phyloP scores from a whole-genome alignment of 2,797 vertebrate genomes.

The Schizopygopsis pylzovi region DNA sequence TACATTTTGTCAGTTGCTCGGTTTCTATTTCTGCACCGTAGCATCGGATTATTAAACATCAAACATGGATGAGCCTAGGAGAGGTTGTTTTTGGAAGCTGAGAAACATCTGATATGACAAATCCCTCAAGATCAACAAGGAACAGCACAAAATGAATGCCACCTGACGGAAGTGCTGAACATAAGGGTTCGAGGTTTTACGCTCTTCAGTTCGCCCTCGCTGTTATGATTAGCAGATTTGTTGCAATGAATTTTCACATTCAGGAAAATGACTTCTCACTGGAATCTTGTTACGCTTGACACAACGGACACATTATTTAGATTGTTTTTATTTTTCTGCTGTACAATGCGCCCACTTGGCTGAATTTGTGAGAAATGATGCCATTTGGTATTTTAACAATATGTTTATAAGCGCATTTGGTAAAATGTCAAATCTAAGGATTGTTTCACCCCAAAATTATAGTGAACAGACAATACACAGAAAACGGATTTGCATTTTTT shows the following conservation, averaged over 20 bases:
- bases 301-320: constrained; percentile 6
- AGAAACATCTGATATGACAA: constrained; percentile 14
- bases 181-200: constrained; percentile 1
- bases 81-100: constrained; percentile 15
- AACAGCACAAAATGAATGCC: constrained; percentile 2
- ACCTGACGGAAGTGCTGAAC: background rate
- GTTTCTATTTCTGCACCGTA: constrained; percentile 11
- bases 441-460: background rate
- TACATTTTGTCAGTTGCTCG: constrained; percentile 1
- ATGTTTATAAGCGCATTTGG: background rate
- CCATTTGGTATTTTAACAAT: background rate
- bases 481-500: background rate
- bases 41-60: constrained; percentile 19
- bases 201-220: background rate
- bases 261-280: background rate
- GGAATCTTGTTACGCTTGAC: background rate
- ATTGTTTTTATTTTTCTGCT: constrained; percentile 1
- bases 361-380: background rate
- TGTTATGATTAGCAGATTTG: constrained; percentile 1
- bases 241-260: background rate
- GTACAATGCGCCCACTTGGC: too few relatives aligned
- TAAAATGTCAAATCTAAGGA: constrained; percentile 14
- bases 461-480: background rate
- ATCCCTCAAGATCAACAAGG: constrained; percentile 10
- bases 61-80: constrained; percentile 8